These are phyloP conservation scores for Microtus agrestis DNA, from an alignment of 2,797 vertebrate species.

Conservation along the genomic window DNA sequence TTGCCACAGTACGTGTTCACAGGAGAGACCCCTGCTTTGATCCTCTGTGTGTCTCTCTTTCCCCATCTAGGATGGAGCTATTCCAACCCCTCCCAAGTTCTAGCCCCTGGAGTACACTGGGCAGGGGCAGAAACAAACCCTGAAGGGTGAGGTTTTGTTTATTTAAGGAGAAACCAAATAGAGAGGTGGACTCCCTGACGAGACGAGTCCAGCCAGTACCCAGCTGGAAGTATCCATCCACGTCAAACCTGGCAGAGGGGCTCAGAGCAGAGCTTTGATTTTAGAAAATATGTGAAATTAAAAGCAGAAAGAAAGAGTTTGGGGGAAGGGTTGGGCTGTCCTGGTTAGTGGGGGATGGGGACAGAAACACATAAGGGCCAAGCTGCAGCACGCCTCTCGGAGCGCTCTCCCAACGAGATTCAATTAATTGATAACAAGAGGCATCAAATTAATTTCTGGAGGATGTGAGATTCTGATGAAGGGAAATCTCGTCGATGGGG, in stretches of 20 bases:
- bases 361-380: slow-evolving; percentile 89
- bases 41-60: background rate
- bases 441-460: slow-evolving; percentile 99
- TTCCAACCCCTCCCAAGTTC: background rate
- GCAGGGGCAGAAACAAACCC: slow-evolving; percentile 60
- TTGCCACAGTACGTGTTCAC: background rate
- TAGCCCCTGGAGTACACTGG: background rate
- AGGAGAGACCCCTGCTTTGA: background rate
- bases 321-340: slow-evolving; percentile 3
- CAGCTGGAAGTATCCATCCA: background rate
- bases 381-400: slow-evolving; percentile 91
- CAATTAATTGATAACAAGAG: slow-evolving; percentile 99
- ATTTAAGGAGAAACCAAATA: slow-evolving; percentile 51
- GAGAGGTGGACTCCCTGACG: background rate
- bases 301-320: slow-evolving; percentile 74
- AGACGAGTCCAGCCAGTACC: background rate
- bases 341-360: slow-evolving; percentile 19
- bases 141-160: slow-evolving; percentile 56
- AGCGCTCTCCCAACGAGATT: slow-evolving; percentile 98
- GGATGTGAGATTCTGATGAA: slow-evolving; percentile 99
- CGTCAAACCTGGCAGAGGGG: slow-evolving; percentile 37
- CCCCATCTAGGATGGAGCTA: background rate
- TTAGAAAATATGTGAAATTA: slow-evolving; percentile 86
- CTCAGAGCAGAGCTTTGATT: slow-evolving; percentile 82
- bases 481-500: slow-evolving; percentile 92